Percentiles rank a stretch among this genome's conserved stretches.
phyloP scores from a whole-genome alignment of 2,113 vertebrate genomes.

The Petromus typicus region DNA sequence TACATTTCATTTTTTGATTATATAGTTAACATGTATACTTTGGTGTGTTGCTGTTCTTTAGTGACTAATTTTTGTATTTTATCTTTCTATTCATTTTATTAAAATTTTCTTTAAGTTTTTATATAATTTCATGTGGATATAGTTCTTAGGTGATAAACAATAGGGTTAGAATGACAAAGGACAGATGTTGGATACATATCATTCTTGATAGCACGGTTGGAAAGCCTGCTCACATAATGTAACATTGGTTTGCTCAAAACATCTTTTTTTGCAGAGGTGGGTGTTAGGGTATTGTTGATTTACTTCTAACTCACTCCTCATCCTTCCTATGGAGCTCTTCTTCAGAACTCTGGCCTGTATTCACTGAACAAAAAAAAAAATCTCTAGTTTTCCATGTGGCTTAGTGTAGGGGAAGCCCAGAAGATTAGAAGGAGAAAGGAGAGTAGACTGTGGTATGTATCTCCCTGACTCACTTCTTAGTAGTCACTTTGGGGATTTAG shows the following conservation, averaged over 20 bases:
- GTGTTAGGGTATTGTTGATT: background rate
- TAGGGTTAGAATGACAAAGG: background rate
- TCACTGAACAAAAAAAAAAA: background rate
- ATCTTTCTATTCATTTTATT: background rate
- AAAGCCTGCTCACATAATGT: background rate
- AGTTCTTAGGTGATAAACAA: slow-evolving; percentile 20
- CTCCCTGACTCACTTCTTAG: background rate
- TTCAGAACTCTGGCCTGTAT: background rate
- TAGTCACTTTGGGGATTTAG: background rate
- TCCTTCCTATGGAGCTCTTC: background rate
- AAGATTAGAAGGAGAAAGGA: background rate
- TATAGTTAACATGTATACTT: background rate
- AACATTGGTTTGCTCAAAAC: slow-evolving; percentile 22
- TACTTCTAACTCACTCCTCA: background rate
- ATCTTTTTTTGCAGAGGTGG: background rate
- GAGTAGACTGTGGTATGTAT: background rate
- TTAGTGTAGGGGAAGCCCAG: background rate
- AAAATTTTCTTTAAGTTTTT: slow-evolving; percentile 22
- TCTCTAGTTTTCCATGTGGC: background rate
- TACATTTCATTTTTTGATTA: slow-evolving; percentile 24
- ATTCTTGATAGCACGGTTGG: background rate
- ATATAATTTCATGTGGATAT: background rate
- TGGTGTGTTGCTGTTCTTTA: background rate
- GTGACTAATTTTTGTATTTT: background rate
- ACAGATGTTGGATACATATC: background rate